A percentile compares a stretch with the other conserved stretches of the same genome.
phyloP scores from a whole-genome alignment of 2,113 vertebrate genomes.

The Parus major region DNA sequence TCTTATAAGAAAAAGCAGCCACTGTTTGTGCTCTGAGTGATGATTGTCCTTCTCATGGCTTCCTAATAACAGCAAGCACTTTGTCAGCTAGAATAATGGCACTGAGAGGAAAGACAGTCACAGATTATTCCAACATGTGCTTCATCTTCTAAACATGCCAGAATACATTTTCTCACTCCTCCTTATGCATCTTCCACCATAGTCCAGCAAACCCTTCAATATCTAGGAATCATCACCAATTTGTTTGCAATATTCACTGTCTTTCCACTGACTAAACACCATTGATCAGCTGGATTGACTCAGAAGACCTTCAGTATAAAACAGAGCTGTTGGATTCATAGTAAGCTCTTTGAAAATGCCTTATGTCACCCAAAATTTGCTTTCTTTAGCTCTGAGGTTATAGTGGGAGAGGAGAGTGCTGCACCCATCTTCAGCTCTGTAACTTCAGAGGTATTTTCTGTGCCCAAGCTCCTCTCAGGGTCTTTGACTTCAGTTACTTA shows the following conservation, averaged over 20 bases:
- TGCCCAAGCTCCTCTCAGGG: neutral
- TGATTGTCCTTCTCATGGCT: neutral
- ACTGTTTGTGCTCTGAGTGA: neutral
- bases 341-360: neutral
- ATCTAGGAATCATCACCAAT: neutral
- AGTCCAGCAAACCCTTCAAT: neutral
- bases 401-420: neutral
- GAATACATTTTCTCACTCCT: neutral
- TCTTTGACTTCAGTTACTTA: neutral
- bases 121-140: neutral
- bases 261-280: neutral
- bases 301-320: neutral
- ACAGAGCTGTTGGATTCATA: neutral
- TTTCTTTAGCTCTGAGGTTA: neutral
- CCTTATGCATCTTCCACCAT: neutral
- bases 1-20: neutral
- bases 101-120: neutral
- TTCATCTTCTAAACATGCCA: neutral
- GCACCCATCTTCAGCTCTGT: neutral
- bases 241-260: neutral
- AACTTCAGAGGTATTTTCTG: neutral
- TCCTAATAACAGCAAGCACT: accelerated
- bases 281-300: neutral
- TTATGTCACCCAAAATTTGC: neutral
- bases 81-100: accelerated